Conservation (phyloP, 2,113 vertebrate species). For the Oreochromis tanganicae region DNA sequence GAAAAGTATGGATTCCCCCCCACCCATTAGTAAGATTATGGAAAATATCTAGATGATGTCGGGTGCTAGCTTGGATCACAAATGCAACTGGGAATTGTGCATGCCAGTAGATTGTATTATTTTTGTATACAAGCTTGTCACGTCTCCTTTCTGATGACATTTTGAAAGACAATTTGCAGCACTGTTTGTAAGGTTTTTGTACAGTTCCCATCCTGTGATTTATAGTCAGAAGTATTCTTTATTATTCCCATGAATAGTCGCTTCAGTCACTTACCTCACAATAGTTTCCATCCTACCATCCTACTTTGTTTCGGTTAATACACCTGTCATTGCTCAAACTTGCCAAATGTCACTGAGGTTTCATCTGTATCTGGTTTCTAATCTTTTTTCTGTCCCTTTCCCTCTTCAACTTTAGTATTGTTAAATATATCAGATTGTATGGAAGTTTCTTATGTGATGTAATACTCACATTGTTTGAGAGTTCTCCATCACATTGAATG, state of each 20-base stretch:
- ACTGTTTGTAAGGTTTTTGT: neutral
- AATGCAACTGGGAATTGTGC: neutral
- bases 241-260: neutral
- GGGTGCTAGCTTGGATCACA: neutral
- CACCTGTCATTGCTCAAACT: neutral
- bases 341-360: accelerated
- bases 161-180: neutral
- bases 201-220: neutral
- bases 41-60: neutral
- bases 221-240: neutral
- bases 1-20: neutral
- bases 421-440: neutral
- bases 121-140: neutral
- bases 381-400: neutral
- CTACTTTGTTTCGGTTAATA: neutral
- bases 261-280: neutral
- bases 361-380: neutral
- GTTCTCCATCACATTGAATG: neutral
- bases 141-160: neutral
- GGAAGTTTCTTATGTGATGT: neutral
- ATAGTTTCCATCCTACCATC: neutral
- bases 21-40: neutral
- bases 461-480: neutral
- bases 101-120: neutral
- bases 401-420: neutral